Base-by-base conservation (phyloP, 2,113 vertebrate genomes). In the Anser brachyrhynchus region DNA sequence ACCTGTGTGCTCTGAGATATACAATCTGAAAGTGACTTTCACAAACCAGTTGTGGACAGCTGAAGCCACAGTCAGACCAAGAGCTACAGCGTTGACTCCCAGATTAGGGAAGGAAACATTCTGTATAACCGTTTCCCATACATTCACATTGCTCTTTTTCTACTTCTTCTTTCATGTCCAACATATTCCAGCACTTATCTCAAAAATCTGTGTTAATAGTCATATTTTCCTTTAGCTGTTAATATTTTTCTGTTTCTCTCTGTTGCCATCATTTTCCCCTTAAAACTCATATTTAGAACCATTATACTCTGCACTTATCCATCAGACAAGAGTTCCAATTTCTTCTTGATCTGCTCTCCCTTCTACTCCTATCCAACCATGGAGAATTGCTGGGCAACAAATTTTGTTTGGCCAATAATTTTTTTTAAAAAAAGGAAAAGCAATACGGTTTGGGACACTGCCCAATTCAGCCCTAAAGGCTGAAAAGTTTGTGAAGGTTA, bases 41-140 rank as follows among this genome's bases (percentile, higher is more conserved):
- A 49, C 26, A 43, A 81, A 31, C 57, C 72, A 58, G 61, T 81
- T 78, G 29, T 26, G 14, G 70, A 39, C 59, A 89, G 37, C 17
- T 57, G 67, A 92, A 92, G 85, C 35, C 43, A 66, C 18, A 81
- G 59, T 19, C 49, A 85, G 64, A 88, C 18, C 4, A n/a, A 83
- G 57, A 82, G 44, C 26, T 65, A 33, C 43, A 84, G 43, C 2
- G 43, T 16, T 44, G 54, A 78, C 71, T 39, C 46, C 35, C 9
- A 43, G 49, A 85, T 84, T 82, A 61, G 26, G 43, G 77, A 92
- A 82, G 43, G 49, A 89, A 95, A 79, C 4, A 19, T 46, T 72
- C 33, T 82, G 14, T 69, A 62, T 59, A 90, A 43, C 19, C 17
- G n/a, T 11, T 3, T 52, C 8, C 43, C n/a, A 76, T 79, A 69